Conservation (phyloP, 2,113 vertebrate genomes). For the Lontra canadensis region DNA sequence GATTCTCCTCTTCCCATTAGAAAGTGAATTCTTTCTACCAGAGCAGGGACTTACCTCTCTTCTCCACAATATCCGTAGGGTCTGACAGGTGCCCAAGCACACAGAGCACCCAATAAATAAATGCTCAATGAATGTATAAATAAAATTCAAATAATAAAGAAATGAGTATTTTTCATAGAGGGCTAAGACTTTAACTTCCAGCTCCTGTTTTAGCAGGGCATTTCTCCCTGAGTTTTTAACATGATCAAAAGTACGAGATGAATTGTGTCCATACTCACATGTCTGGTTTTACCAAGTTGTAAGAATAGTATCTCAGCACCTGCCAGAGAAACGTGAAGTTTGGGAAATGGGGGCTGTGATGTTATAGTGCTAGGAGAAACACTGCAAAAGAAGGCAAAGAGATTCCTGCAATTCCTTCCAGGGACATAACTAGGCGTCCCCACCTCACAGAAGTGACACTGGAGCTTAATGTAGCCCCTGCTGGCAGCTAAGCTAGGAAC, state of each 20-base stretch:
- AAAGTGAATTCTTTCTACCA: neutral
- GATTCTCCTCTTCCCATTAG: neutral
- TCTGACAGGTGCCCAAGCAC: neutral
- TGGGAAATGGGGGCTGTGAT: neutral
- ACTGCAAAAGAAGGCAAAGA: neutral
- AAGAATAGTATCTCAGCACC: neutral
- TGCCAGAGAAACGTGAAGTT: neutral
- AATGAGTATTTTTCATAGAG: neutral
- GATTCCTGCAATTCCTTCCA: neutral
- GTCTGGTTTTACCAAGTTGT: neutral
- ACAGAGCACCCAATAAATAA: neutral
- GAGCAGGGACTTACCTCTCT: neutral
- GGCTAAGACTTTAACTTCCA: neutral
- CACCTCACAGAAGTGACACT: neutral
- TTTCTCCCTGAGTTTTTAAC: neutral
- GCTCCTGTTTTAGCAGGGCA: neutral
- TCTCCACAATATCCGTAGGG: neutral
- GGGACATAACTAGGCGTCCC: neutral
- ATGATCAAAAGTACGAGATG: neutral
- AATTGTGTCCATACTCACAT: neutral
- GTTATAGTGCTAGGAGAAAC: neutral
- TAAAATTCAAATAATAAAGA: neutral
- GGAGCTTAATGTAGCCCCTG: neutral
- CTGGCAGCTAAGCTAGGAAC: neutral
- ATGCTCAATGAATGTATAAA: neutral